phyloP scores from a whole-genome alignment of 2,888 invertebrate genomes.

The Notocelia uddmanniana region DNA sequence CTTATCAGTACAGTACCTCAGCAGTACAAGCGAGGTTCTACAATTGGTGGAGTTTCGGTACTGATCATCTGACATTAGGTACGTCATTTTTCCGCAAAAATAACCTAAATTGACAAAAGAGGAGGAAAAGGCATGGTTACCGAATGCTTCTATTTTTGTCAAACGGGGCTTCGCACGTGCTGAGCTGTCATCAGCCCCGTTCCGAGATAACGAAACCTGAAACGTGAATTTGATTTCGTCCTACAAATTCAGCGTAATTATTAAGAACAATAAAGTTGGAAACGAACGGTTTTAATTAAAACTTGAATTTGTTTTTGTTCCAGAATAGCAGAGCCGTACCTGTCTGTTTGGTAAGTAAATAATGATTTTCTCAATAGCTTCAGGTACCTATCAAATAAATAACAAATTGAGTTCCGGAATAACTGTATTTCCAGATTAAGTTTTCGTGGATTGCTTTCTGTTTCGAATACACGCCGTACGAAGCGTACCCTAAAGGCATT shows the following conservation, averaged over 20 bases:
- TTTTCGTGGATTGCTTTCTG: constrained; percentile 22
- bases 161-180: background rate
- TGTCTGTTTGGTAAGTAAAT: constrained; percentile 54
- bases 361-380: constrained; percentile 39
- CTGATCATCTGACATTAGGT: no score
- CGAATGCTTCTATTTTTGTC: background rate
- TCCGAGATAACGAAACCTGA: background rate
- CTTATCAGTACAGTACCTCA: no score
- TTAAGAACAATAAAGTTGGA: constrained; percentile 55
- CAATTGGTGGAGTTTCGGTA: no score
- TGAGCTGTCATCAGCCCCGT: background rate
- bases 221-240: constrained; percentile 46
- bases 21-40: no score
- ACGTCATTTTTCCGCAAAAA: background rate
- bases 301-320: constrained; percentile 57
- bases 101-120: no score
- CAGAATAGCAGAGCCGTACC: constrained; percentile 53
- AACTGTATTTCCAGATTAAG: constrained; percentile 18
- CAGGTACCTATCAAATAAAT: constrained; percentile 20
- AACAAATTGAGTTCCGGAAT: constrained; percentile 25
- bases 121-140: background rate
- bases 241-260: constrained; percentile 52
- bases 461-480: background rate
- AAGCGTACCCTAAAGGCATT: no score
- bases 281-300: constrained; percentile 59